Evolutionary conservation across 2,113 vertebrate genomes (phyloP).

Genomic region (Scatophagus argus): DNA sequence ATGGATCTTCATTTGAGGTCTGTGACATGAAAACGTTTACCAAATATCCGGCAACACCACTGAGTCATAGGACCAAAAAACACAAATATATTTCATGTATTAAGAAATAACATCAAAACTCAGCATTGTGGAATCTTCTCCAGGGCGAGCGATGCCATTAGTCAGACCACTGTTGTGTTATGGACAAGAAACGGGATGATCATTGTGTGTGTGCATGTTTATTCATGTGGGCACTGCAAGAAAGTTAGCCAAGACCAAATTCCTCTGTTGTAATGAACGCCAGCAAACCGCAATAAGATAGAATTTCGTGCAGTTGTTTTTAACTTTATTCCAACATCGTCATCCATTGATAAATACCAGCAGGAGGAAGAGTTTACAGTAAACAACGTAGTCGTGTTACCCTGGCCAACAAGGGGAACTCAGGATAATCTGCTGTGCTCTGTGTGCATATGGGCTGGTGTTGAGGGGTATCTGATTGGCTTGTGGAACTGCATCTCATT

Average conservation of each 20-base stretch:
- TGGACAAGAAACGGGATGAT: constrained; percentile 28
- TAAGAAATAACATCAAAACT: constrained; percentile 3
- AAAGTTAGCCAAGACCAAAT: not conserved
- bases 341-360: not conserved
- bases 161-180: constrained; percentile 7
- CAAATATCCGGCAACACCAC: not conserved
- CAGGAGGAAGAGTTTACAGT: not conserved
- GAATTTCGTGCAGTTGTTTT: not conserved
- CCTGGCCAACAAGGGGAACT: no score
- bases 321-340: not conserved
- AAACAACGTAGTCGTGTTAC: no score
- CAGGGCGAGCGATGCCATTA: constrained; percentile 18
- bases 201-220: constrained; percentile 2
- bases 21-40: not conserved
- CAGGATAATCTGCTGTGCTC: no score
- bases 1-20: not conserved
- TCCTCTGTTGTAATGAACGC: not conserved
- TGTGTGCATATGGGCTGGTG: no score
- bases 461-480: no score
- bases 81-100: not conserved
- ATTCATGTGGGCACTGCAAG: not conserved
- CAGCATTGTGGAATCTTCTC: not conserved
- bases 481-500: no score
- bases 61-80: not conserved
- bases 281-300: not conserved